These are phyloP conservation scores for Drosophila emarginata DNA, from an alignment of 2,888 invertebrate species.

Conservation along the genomic window DNA sequence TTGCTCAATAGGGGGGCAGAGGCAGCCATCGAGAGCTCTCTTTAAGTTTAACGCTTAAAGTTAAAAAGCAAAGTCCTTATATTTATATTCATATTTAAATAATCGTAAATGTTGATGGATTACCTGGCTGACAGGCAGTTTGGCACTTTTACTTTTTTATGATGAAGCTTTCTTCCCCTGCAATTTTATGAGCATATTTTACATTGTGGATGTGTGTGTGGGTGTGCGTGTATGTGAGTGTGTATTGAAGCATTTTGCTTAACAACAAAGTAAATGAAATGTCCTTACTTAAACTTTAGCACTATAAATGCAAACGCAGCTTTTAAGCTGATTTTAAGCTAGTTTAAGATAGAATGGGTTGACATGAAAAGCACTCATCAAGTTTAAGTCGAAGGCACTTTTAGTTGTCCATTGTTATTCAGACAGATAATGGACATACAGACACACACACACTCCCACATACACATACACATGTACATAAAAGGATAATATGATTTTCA, in stretches of 20 bases:
- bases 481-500: background rate
- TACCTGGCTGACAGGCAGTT: constrained; percentile 49
- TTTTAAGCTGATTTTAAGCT: constrained; percentile 14
- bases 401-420: background rate
- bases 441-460: too few species aligned
- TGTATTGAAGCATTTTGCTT: constrained; percentile 10
- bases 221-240: background rate
- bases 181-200: constrained; percentile 39
- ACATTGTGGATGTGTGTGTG: constrained; percentile 6
- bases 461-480: background rate
- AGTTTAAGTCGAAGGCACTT: background rate
- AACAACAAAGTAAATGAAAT: constrained; percentile 32
- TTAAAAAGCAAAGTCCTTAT: constrained; percentile 44
- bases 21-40: background rate
- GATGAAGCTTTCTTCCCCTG: constrained; percentile 21
- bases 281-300: constrained; percentile 16
- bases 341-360: background rate
- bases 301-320: background rate
- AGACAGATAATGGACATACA: background rate
- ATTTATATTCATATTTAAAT: constrained; percentile 54
- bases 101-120: constrained; percentile 71
- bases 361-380: constrained; percentile 2
- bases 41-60: constrained; percentile 24
- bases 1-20: background rate
- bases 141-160: constrained; percentile 22